Evolutionary conservation across 2,113 vertebrate genomes (phyloP).

Genomic region (Maccullochella peelii): DNA sequence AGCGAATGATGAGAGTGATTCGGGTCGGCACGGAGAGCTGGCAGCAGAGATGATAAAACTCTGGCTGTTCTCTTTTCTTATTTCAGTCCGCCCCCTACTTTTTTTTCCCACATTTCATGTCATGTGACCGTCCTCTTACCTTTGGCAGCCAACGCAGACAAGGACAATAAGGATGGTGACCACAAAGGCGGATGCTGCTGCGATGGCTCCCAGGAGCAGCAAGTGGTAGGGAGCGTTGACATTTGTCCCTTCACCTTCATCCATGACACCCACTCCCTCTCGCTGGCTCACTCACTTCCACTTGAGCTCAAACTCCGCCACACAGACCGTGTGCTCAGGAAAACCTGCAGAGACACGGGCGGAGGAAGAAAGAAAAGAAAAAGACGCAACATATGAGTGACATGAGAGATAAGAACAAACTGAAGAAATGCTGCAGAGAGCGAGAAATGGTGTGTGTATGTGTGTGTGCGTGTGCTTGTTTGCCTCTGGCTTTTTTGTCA

Average conservation of each 20-base stretch:
- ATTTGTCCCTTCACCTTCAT: slow-evolving; percentile 15
- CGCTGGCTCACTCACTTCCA: slow-evolving; percentile 59
- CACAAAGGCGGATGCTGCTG: slow-evolving; percentile 85
- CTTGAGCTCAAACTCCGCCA: slow-evolving; percentile 59
- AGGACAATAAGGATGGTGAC: slow-evolving; percentile 86
- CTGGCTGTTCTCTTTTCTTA: background rate
- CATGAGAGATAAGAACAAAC: slow-evolving; percentile 57
- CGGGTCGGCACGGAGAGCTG: slow-evolving; percentile 31
- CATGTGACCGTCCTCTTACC: slow-evolving; percentile 67
- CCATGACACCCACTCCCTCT: slow-evolving; percentile 69
- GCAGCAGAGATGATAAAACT: slow-evolving; percentile 45
- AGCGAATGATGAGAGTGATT: slow-evolving; percentile 55
- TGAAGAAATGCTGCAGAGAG: slow-evolving; percentile 46
- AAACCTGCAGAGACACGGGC: slow-evolving; percentile 68
- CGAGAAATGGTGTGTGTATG: slow-evolving; percentile 27
- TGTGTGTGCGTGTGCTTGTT: slow-evolving; percentile 37
- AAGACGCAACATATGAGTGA: slow-evolving; percentile 57
- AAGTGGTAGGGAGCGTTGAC: slow-evolving; percentile 69
- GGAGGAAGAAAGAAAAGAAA: slow-evolving; percentile 17
- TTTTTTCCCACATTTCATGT: background rate
- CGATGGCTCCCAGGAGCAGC: slow-evolving; percentile 85
- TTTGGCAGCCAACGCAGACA: slow-evolving; percentile 85
- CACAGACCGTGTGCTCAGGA: slow-evolving; percentile 64
- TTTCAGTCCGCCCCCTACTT: background rate
- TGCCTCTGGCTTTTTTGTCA: slow-evolving; percentile 75